Conservation (phyloP, 2,113 vertebrate genomes). For the Corvus cornix region DNA sequence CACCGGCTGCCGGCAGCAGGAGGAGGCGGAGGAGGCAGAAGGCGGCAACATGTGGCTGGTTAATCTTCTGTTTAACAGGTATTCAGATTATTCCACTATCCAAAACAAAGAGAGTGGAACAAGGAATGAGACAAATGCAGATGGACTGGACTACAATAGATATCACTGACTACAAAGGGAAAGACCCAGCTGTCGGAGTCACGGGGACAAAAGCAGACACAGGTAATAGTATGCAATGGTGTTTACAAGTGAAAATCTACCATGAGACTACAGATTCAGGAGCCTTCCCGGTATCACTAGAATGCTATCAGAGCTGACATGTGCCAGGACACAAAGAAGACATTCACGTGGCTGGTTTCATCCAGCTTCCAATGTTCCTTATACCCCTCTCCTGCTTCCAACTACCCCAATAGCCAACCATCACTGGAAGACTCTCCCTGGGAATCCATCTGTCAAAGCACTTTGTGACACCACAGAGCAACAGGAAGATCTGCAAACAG, state of each 20-base stretch:
- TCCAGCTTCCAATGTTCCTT: neutral
- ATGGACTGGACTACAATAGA: neutral
- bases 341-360: neutral
- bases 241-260: neutral
- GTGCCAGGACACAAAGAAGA: neutral
- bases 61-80: neutral
- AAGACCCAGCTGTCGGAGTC: neutral
- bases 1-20: neutral
- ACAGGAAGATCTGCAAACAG: neutral
- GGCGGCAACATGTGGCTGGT: neutral
- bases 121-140: neutral
- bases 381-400: neutral
- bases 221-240: neutral
- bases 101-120: neutral
- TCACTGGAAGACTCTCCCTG: neutral
- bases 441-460: neutral
- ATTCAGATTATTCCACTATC: neutral
- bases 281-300: neutral
- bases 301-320: neutral
- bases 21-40: fast-evolving
- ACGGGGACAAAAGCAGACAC: neutral
- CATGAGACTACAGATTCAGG: neutral
- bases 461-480: neutral
- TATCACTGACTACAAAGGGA: neutral
- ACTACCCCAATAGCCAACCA: fast-evolving